Evolutionary conservation across 2,797 vertebrate species (phyloP).

Genomic region (Karalla daura): DNA sequence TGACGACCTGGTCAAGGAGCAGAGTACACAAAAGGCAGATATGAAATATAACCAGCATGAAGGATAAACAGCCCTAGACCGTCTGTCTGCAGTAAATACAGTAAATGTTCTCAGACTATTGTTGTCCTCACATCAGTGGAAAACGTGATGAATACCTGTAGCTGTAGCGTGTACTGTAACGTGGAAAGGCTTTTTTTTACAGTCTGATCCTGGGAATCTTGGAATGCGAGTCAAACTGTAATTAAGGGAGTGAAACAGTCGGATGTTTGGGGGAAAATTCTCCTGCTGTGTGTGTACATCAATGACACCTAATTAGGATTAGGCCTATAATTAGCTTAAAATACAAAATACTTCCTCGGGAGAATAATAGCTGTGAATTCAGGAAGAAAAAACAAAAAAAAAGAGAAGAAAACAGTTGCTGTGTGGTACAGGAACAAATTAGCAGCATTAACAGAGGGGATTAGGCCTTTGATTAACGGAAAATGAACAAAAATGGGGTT

Average conservation of each 20-base stretch:
- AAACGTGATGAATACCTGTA: too few relatives aligned
- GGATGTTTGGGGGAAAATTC: neutral
- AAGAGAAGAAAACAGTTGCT: too few relatives aligned
- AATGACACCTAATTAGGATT: conserved; percentile 60
- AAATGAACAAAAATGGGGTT: conserved; percentile 61
- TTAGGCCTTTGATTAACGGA: conserved; percentile 55
- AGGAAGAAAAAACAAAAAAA: too few relatives aligned
- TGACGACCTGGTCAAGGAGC: too few relatives aligned
- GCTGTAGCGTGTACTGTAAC: neutral
- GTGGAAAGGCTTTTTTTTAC: neutral
- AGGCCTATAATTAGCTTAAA: conserved; percentile 58
- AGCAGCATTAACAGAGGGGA: conserved; percentile 51
- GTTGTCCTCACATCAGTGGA: too few relatives aligned
- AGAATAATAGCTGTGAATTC: conserved; percentile 38
- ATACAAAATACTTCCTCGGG: conserved; percentile 28
- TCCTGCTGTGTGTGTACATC: conserved; percentile 28
- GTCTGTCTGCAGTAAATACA: too few relatives aligned
- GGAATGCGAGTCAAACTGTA: neutral
- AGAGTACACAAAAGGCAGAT: too few relatives aligned
- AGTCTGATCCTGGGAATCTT: neutral
- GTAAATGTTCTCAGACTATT: too few relatives aligned
- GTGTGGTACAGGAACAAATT: conserved; percentile 53
- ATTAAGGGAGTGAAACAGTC: conserved; percentile 5
- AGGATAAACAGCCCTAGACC: too few relatives aligned
- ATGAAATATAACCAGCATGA: too few relatives aligned